These are phyloP conservation scores for Drosophila asahinai DNA, from an alignment of 1,140 invertebrate species.

Conservation along the genomic window DNA sequence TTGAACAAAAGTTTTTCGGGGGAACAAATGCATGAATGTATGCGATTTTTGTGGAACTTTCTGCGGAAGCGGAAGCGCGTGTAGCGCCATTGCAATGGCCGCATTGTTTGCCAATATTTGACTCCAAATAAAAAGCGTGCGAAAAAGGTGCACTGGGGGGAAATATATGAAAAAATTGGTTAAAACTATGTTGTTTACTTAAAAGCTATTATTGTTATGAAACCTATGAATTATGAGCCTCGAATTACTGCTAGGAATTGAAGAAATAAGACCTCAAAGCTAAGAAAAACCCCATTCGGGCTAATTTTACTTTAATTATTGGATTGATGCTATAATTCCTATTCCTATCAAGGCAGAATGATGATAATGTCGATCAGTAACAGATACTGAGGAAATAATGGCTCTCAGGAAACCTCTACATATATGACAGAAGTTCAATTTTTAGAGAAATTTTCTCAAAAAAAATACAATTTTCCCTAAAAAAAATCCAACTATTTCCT, in stretches of 20 bases:
- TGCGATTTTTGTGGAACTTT: slow-evolving; percentile 61
- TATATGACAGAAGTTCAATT: no score
- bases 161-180: neutral
- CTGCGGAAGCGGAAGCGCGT: slow-evolving; percentile 74
- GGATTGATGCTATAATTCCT: no score
- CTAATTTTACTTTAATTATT: no score
- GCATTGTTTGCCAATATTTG: slow-evolving; percentile 61
- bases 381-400: neutral
- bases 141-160: neutral
- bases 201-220: no score
- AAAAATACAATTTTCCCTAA: neutral
- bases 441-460: no score
- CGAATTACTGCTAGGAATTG: neutral
- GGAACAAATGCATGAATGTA: slow-evolving; percentile 37
- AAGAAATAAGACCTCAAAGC: neutral
- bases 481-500: neutral
- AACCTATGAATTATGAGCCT: no score
- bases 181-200: neutral
- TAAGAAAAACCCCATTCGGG: neutral
- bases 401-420: no score
- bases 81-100: slow-evolving; percentile 66
- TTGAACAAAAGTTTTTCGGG: slow-evolving; percentile 71
- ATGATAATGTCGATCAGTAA: neutral
- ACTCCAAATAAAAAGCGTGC: slow-evolving; percentile 33
- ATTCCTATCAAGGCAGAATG: no score